Evolutionary conservation across 2,113 vertebrate genomes (phyloP).

Genomic region (Semicossyphus pulcher): DNA sequence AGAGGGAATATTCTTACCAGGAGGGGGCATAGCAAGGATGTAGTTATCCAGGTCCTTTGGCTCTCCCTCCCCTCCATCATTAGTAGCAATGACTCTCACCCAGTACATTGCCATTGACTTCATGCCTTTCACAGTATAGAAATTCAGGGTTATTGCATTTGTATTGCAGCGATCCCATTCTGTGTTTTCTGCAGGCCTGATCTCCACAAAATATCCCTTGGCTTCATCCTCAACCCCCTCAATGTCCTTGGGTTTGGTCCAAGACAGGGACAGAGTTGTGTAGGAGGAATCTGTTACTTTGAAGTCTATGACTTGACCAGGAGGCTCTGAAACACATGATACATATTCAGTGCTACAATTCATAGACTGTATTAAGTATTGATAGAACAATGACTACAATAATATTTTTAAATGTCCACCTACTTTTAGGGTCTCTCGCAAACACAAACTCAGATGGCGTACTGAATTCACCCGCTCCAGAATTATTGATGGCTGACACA

Average conservation of each 20-base stretch:
- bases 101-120: slow-evolving; percentile 85
- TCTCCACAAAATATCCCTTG: slow-evolving; percentile 90
- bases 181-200: slow-evolving; percentile 81
- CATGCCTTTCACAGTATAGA: slow-evolving; percentile 87
- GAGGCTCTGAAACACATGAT: slow-evolving; percentile 83
- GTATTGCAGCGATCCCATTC: slow-evolving; percentile 88
- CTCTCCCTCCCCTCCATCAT: slow-evolving; percentile 83
- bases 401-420: slow-evolving; percentile 61
- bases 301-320: slow-evolving; percentile 86
- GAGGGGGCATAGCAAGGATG: slow-evolving; percentile 78
- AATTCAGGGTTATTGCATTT: slow-evolving; percentile 73
- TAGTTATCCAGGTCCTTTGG: slow-evolving; percentile 81
- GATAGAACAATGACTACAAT: background rate
- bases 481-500: slow-evolving; percentile 87
- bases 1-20: slow-evolving; percentile 79
- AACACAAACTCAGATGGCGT: slow-evolving; percentile 85
- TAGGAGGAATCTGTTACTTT: slow-evolving; percentile 88
- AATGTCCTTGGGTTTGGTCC: slow-evolving; percentile 84
- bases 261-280: slow-evolving; percentile 86
- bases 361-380: background rate
- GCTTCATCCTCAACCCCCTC: slow-evolving; percentile 77
- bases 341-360: slow-evolving; percentile 6
- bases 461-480: slow-evolving; percentile 88
- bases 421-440: slow-evolving; percentile 88
- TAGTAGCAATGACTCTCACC: slow-evolving; percentile 84